Evolutionary conservation across 2,113 vertebrate genomes (phyloP).

Genomic region (Podarcis cretensis): DNA sequence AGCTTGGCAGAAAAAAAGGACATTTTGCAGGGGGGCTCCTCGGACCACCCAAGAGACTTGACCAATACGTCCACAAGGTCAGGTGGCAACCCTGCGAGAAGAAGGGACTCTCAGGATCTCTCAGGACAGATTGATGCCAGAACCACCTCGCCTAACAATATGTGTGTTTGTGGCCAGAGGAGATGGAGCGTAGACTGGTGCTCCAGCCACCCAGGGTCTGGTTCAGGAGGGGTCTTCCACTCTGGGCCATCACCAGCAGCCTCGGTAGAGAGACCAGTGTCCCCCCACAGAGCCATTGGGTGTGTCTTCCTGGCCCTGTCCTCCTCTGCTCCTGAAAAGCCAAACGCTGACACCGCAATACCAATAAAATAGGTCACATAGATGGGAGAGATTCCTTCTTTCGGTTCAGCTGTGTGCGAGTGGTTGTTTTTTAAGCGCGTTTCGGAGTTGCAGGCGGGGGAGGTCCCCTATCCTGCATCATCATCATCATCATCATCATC

Average conservation of each 20-base stretch:
- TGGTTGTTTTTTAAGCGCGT: neutral
- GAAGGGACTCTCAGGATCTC: neutral
- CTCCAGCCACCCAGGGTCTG: neutral
- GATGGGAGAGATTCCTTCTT: neutral
- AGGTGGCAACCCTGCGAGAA: no score
- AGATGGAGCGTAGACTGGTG: neutral
- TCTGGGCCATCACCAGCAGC: neutral
- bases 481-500: no score
- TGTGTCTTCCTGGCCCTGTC: neutral
- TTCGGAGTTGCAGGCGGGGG: neutral
- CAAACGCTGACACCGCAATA: neutral
- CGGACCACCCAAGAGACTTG: no score
- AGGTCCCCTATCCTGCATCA: no score
- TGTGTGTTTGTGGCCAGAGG: no score
- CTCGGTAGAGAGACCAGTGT: neutral
- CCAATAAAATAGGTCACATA: slow-evolving; percentile 29
- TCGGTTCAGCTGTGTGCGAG: neutral
- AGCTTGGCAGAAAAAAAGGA: neutral
- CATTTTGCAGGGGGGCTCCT: neutral
- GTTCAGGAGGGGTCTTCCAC: neutral
- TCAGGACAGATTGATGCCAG: neutral
- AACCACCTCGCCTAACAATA: no score
- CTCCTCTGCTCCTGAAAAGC: neutral
- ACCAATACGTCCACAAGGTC: no score
- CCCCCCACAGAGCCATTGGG: neutral